These are phyloP conservation scores for Caenorhabditis plicata DNA, from an alignment of 2,888 invertebrate species.

Conservation along the genomic window DNA sequence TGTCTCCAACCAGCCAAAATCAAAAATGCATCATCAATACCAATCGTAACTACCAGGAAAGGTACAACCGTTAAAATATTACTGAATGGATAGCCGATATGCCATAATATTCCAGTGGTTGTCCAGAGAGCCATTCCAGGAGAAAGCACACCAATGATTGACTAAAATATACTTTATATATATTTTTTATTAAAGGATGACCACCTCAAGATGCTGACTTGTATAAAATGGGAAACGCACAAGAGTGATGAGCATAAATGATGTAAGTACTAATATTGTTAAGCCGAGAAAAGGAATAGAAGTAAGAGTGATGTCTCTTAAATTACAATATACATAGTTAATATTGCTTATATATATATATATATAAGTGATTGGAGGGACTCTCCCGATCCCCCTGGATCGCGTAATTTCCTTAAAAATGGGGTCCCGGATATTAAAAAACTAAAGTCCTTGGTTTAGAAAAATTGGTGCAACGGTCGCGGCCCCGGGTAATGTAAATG, in stretches of 20 bases:
- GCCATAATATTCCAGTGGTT: constrained; percentile 56
- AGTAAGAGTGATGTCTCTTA: constrained; percentile 52
- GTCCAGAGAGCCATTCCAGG: constrained; percentile 63
- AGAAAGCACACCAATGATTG: constrained; percentile 58
- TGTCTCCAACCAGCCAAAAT: constrained; percentile 63
- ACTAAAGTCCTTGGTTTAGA: too few relatives aligned
- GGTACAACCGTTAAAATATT: constrained; percentile 63
- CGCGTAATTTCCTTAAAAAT: too few relatives aligned
- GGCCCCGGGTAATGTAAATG: too few relatives aligned
- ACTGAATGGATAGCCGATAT: constrained; percentile 56
- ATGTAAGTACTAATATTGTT: constrained; percentile 52
- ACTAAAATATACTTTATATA: constrained; percentile 27
- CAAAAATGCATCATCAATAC: constrained; percentile 63
- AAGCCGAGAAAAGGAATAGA: constrained; percentile 57
- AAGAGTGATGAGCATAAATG: constrained; percentile 59
- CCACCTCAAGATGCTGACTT: constrained; percentile 59
- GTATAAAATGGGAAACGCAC: constrained; percentile 53
- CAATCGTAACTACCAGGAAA: constrained; percentile 60
- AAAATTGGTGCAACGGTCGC: too few relatives aligned
- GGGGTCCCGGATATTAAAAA: too few relatives aligned
- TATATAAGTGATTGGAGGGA: too few relatives aligned
- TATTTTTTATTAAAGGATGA: neutral
- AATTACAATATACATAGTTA: too few relatives aligned
- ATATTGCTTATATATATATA: too few relatives aligned
- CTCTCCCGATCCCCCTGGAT: too few relatives aligned